Evolutionary conservation across 2,797 vertebrate species (phyloP).

Genomic region (Diplodus sargus): DNA sequence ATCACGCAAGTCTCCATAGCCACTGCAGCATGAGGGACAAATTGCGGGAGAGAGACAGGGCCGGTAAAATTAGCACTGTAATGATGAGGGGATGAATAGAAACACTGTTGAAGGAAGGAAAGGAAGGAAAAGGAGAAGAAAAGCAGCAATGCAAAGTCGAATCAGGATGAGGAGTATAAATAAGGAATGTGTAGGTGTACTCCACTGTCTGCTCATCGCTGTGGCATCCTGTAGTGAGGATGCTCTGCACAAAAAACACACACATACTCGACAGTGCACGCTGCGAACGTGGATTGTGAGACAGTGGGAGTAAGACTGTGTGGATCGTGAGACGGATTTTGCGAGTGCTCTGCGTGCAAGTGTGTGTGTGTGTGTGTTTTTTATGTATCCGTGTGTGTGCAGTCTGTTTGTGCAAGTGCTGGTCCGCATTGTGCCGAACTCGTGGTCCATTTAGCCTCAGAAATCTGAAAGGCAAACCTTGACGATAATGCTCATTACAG

Average conservation of each 20-base stretch:
- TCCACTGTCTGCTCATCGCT: conserved; percentile 65
- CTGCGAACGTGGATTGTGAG: conserved; percentile 65
- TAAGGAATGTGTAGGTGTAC: conserved; percentile 70
- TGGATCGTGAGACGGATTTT: conserved; percentile 51
- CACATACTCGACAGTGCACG: conserved; percentile 48
- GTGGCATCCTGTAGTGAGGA: conserved; percentile 61
- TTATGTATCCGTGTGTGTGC: conserved; percentile 16
- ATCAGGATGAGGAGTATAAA: conserved; percentile 55
- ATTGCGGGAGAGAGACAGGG: background rate
- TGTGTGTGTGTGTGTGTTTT: conserved; percentile 34
- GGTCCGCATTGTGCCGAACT: conserved; percentile 29
- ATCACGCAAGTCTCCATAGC: background rate
- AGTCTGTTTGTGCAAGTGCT: conserved; percentile 3
- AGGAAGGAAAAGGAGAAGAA: conserved; percentile 1
- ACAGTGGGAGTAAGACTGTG: conserved; percentile 65
- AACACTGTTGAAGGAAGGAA: background rate
- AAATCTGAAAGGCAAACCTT: conserved; percentile 54
- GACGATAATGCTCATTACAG: conserved; percentile 22
- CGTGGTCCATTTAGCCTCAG: conserved; percentile 44
- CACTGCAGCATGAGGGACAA: conserved; percentile 13
- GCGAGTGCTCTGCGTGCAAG: conserved; percentile 21
- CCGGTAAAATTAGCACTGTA: conserved; percentile 23
- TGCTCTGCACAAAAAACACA: conserved; percentile 40
- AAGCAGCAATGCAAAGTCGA: conserved; percentile 45
- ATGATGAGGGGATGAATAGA: conserved; percentile 21